Evolutionary conservation across 2,888 invertebrate genomes (phyloP).

Genomic region (Rhagophthalmus giganteus): DNA sequence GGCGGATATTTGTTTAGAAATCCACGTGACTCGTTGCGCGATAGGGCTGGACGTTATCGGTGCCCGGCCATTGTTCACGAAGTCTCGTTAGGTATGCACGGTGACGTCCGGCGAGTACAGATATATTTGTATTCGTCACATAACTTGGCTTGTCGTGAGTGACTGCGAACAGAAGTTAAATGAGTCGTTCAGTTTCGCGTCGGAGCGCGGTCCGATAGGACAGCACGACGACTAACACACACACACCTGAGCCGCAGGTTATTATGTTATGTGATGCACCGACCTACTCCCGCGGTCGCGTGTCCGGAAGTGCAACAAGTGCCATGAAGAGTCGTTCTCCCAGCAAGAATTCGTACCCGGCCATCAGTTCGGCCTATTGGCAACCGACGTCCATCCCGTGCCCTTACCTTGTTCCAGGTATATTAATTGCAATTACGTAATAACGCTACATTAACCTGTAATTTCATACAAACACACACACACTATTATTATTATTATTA

Average conservation of each 20-base stretch:
- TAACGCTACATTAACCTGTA: too few relatives aligned
- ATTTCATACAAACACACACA: too few relatives aligned
- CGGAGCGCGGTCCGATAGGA: conserved; percentile 43
- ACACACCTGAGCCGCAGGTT: conserved; percentile 17
- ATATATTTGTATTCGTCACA: conserved; percentile 54
- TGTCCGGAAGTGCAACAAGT: conserved; percentile 35
- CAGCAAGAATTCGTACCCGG: conserved; percentile 62
- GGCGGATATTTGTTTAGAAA: conserved; percentile 17
- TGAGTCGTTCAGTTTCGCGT: conserved; percentile 50
- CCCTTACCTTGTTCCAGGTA: conserved; percentile 86
- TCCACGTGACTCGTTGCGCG: conserved; percentile 25
- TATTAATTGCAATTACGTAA: conserved; percentile 16
- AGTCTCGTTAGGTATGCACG: conserved; percentile 40
- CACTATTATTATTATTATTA: too few relatives aligned
- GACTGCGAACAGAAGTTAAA: conserved; percentile 44
- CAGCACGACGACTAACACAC: conserved; percentile 22
- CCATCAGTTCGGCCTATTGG: conserved; percentile 84
- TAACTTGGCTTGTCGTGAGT: conserved; percentile 43
- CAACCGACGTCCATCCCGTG: conserved; percentile 77
- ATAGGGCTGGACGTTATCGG: conserved; percentile 34
- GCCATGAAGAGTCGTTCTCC: conserved; percentile 52
- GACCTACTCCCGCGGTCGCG: conserved; percentile 28
- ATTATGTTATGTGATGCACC: conserved; percentile 30
- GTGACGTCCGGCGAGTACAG: conserved; percentile 37
- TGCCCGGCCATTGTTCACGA: conserved; percentile 34